These are phyloP conservation scores for Cyaniris semiargus DNA, from an alignment of 2,888 invertebrate genomes.

Conservation along the genomic window DNA sequence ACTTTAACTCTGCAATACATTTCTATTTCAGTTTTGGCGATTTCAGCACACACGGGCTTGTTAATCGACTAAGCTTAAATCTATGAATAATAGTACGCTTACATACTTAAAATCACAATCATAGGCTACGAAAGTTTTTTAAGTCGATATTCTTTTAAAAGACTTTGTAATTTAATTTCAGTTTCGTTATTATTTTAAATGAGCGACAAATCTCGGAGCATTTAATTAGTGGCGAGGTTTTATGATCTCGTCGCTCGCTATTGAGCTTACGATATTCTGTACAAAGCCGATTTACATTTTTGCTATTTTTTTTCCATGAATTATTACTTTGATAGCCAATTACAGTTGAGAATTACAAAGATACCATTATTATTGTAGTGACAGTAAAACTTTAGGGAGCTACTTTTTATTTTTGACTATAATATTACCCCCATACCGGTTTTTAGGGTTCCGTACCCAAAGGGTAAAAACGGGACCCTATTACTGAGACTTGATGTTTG, in stretches of 20 bases:
- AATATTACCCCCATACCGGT: too few relatives aligned
- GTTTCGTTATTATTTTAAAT: constrained; percentile 71
- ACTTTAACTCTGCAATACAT: too few relatives aligned
- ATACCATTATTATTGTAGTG: background rate
- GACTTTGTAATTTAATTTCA: constrained; percentile 53
- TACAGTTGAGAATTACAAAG: background rate
- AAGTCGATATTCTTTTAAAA: background rate
- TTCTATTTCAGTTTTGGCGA: too few relatives aligned
- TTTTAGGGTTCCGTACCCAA: too few relatives aligned
- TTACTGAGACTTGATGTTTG: too few relatives aligned
- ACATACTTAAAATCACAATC: too few relatives aligned
- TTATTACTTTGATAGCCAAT: constrained; percentile 18
- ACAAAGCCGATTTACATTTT: constrained; percentile 38
- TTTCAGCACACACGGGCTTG: too few relatives aligned
- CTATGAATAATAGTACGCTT: too few relatives aligned
- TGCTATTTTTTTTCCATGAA: constrained; percentile 26
- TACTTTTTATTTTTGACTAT: too few relatives aligned
- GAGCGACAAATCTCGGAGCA: constrained; percentile 76
- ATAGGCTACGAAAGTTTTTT: background rate
- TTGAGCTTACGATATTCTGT: constrained; percentile 70
- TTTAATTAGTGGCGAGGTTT: constrained; percentile 78
- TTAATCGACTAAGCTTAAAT: too few relatives aligned
- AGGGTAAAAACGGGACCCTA: too few relatives aligned
- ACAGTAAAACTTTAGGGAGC: too few relatives aligned
- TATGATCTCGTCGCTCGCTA: constrained; percentile 70